Percentiles rank a stretch among this genome's conserved stretches.
Evolutionary conservation across 2,888 invertebrate genomes (phyloP).

Genomic region (Agonopterix heracliana): DNA sequence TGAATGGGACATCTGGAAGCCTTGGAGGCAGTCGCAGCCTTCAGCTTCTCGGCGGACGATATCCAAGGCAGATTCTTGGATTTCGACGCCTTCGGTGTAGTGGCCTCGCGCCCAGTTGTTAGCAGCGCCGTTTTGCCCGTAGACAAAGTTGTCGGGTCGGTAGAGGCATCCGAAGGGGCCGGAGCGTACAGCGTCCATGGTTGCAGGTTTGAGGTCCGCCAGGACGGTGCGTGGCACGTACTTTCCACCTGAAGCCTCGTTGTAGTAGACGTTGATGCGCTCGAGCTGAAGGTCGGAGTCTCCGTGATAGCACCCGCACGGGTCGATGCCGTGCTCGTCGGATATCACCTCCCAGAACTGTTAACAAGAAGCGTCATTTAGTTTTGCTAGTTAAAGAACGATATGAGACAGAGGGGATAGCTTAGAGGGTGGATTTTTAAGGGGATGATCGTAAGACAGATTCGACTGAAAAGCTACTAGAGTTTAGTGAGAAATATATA

Average conservation of each 20-base stretch:
- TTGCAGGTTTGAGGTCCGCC: constrained; percentile 58
- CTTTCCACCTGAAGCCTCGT: constrained; percentile 78
- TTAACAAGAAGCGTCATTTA: constrained; percentile 4
- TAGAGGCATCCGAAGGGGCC: constrained; percentile 90
- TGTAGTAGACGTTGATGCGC: constrained; percentile 86
- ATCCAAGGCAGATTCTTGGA: constrained; percentile 87
- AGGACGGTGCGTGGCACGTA: constrained; percentile 64
- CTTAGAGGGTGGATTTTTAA: neutral
- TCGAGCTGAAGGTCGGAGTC: constrained; percentile 85
- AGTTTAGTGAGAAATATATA: neutral
- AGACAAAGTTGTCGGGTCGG: constrained; percentile 93
- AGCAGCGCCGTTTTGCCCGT: constrained; percentile 73
- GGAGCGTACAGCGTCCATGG: constrained; percentile 91
- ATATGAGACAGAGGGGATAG: too few relatives aligned
- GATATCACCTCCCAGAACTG: constrained; percentile 88
- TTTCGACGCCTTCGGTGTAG: constrained; percentile 94
- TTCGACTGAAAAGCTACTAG: neutral
- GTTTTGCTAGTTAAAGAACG: neutral
- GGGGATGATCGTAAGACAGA: neutral
- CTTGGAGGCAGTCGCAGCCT: constrained; percentile 93
- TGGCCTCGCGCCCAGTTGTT: constrained; percentile 81
- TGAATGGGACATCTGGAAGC: constrained; percentile 89
- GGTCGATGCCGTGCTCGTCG: constrained; percentile 86
- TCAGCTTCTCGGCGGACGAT: constrained; percentile 90
- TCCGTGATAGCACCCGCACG: constrained; percentile 80